Evolutionary conservation across 2,888 invertebrate species (phyloP), one percentile per base, ranked within the genome.

Genomic region (Pollenia angustigena): DNA sequence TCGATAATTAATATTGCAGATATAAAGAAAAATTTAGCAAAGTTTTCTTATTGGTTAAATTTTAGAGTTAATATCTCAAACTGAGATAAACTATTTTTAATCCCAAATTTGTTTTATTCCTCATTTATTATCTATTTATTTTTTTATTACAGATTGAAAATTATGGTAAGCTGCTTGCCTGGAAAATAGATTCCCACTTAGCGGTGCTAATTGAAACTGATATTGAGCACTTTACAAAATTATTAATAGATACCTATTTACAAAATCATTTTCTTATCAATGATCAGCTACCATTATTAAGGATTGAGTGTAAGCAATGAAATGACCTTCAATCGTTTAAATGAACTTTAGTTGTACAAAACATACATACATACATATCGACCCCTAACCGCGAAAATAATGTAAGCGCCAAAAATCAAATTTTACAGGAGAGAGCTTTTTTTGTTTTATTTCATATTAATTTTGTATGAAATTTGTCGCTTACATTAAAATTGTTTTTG

Each of bases 121-220:
- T 11, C n/a, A 50, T 32, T 9, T n/a, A 9, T 23, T 40, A 56
- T 72, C 66, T 58, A 10, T 58, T 42, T 46, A 4, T 54, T 50
- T 69, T 68, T 66, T 50, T 6, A 56, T 78, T 78, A 54, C 93
- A 97, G 97, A 94, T 97, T 90, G 97, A 97, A 91, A 95, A 96
- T 90, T 96, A 96, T 93, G 97, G 97, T 80, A 95, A 95, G 91
- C 95, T 96, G 68, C 94, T 96, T 80, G 97, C 97, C 44, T 97
- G 97, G 97, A 96, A 96, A 90, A 96, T 96, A 74, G 95, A 95
- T 74, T 95, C 96, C 88, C 95, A 95, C 91, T 95, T 97, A 90
- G 96, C 96, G 72, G 94, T 97, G 88, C 95, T 97, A 86, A 90
- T 97, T 80, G 96, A 96, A 92, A 96, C 97, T 62, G 97, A 97